Evolutionary conservation across 2,797 vertebrate species (phyloP).

Genomic region (Chromobotia macracanthus): DNA sequence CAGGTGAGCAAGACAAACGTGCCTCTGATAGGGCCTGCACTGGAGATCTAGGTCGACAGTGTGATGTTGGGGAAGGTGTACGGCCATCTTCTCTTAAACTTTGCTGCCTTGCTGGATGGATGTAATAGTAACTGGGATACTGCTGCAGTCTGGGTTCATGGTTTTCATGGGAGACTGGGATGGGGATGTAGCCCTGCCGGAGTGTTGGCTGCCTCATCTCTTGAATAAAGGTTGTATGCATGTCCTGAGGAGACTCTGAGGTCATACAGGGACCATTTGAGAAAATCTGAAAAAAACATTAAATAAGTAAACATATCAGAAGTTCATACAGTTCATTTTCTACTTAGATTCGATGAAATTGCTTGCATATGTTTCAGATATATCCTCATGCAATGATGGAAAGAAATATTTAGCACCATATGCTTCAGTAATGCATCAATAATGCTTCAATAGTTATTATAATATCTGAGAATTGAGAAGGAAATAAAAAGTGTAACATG

Average conservation of each 20-base stretch:
- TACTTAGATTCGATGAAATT: background rate
- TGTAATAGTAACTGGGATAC: constrained; percentile 79
- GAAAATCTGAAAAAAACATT: constrained; percentile 60
- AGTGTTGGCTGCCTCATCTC: constrained; percentile 90
- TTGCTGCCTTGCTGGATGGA: constrained; percentile 80
- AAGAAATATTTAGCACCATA: constrained; percentile 6
- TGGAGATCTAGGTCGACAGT: constrained; percentile 82
- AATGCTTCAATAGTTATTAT: background rate
- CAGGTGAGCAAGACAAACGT: constrained; percentile 78
- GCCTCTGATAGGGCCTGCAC: constrained; percentile 76
- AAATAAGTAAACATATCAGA: constrained; percentile 2
- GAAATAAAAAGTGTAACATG: background rate
- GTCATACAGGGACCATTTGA: constrained; percentile 86
- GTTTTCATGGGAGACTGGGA: constrained; percentile 90
- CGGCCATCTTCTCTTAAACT: constrained; percentile 82
- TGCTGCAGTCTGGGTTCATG: constrained; percentile 81
- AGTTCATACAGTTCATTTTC: background rate
- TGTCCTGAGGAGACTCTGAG: constrained; percentile 78
- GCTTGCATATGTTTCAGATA: background rate
- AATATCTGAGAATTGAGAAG: background rate
- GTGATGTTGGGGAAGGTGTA: constrained; percentile 79
- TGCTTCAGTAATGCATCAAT: background rate
- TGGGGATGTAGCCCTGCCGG: constrained; percentile 95
- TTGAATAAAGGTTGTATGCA: constrained; percentile 78
- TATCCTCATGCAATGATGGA: background rate